These are phyloP conservation scores for Cepaea nemoralis DNA, from an alignment of 1,140 invertebrate genomes.

Conservation along the genomic window DNA sequence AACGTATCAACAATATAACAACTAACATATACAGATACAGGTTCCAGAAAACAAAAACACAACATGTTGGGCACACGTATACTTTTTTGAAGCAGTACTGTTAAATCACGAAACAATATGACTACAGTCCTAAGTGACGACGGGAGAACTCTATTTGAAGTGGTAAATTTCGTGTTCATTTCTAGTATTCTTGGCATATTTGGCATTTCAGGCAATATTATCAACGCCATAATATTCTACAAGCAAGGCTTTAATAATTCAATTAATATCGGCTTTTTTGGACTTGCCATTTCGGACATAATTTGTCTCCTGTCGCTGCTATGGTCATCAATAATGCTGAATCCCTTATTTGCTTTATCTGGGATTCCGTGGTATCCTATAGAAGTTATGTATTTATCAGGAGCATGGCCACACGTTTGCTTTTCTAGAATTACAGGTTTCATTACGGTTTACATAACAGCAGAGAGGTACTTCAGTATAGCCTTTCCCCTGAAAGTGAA, in stretches of 20 bases:
- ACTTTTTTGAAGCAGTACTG: no score
- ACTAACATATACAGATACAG: no score
- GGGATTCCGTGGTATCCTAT: background rate
- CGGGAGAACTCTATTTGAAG: background rate
- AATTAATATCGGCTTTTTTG: background rate
- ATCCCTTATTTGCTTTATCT: background rate
- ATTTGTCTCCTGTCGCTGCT: background rate
- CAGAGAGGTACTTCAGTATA: background rate
- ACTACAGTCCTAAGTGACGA: background rate
- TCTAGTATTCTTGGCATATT: background rate
- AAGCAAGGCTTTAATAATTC: background rate
- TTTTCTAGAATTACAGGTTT: background rate
- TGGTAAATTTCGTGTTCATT: background rate
- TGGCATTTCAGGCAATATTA: background rate
- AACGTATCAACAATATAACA: no score
- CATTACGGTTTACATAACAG: background rate
- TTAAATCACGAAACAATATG: no score
- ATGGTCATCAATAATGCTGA: background rate
- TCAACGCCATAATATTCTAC: background rate
- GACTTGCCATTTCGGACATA: background rate
- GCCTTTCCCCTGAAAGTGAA: background rate
- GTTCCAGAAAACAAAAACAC: no score
- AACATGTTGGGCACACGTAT: no score
- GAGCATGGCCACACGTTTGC: background rate
- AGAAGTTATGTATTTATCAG: background rate